These are phyloP conservation scores for Cryptosula pallasiana DNA, from an alignment of 2,888 invertebrate genomes.

Conservation along the genomic window DNA sequence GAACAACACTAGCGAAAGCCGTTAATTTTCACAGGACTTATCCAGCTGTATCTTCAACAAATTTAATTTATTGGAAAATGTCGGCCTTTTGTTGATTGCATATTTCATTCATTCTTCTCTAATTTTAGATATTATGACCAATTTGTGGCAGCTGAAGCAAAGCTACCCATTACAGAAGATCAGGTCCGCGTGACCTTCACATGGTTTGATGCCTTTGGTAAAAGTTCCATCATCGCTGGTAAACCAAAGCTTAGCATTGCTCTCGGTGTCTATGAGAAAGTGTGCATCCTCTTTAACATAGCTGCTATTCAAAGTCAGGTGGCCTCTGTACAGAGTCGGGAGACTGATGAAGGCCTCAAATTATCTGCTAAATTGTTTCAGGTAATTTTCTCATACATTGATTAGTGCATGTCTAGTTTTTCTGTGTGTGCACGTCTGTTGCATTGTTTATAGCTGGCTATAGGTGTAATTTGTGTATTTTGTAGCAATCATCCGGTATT, in stretches of 20 bases:
- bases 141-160: slow-evolving; percentile 80
- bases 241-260: slow-evolving; percentile 83
- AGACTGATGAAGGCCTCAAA: slow-evolving; percentile 89
- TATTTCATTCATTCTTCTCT: background rate
- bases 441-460: too few relatives aligned
- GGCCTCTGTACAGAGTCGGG: slow-evolving; percentile 76
- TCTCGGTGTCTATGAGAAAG: slow-evolving; percentile 84
- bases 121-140: slow-evolving; percentile 89
- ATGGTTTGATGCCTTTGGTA: slow-evolving; percentile 99
- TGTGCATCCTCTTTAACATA: slow-evolving; percentile 92
- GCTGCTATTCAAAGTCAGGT: slow-evolving; percentile 86
- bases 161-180: slow-evolving; percentile 88
- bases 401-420: too few relatives aligned
- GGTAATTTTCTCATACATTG: too few relatives aligned
- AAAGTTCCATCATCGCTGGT: slow-evolving; percentile 86
- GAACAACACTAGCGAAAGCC: too few relatives aligned
- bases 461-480: too few relatives aligned
- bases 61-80: too few relatives aligned
- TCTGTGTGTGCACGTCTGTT: too few relatives aligned
- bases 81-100: background rate
- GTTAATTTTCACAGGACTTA: too few relatives aligned
- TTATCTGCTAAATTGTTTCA: slow-evolving; percentile 85
- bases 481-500: slow-evolving; percentile 81
- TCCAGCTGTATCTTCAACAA: too few relatives aligned
- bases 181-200: slow-evolving; percentile 84